phyloP scores from a whole-genome alignment of 2,888 invertebrate species.

The Xestia ashworthii region DNA sequence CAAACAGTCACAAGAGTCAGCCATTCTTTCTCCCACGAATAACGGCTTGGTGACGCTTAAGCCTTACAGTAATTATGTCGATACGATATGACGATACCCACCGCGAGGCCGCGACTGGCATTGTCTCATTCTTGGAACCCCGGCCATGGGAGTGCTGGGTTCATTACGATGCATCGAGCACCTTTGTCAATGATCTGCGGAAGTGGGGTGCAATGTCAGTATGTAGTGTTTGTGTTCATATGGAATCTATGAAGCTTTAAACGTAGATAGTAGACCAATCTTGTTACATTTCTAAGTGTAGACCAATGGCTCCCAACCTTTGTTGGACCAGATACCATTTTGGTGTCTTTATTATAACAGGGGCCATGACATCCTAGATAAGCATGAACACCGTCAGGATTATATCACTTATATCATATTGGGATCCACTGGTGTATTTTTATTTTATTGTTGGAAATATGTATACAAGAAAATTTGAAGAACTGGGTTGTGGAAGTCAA shows the following conservation, averaged over 20 bases:
- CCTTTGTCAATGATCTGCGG: constrained; percentile 51
- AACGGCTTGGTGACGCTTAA: constrained; percentile 58
- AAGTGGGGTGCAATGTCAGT: constrained; percentile 53
- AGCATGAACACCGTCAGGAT: too few relatives aligned
- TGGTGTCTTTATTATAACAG: too few relatives aligned
- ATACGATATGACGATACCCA: constrained; percentile 36
- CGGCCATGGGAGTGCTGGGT: constrained; percentile 56
- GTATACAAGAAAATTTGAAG: not conserved
- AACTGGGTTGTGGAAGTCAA: not conserved
- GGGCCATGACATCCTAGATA: too few relatives aligned
- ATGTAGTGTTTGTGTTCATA: constrained; percentile 3
- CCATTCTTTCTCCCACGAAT: constrained; percentile 42
- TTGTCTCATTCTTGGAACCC: constrained; percentile 63
- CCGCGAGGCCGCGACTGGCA: constrained; percentile 48
- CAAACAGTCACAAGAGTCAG: constrained; percentile 40
- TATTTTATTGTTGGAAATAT: not conserved
- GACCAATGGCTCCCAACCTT: not conserved
- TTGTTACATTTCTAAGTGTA: not conserved
- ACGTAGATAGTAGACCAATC: not conserved
- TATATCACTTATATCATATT: too few relatives aligned
- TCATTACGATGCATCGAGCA: constrained; percentile 52
- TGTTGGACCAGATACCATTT: too few relatives aligned
- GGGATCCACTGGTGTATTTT: not conserved
- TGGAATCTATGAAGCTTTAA: not conserved
- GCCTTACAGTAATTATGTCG: constrained; percentile 56